Conservation (phyloP, 2,888 invertebrate genomes). For the Melolontha melolontha region DNA sequence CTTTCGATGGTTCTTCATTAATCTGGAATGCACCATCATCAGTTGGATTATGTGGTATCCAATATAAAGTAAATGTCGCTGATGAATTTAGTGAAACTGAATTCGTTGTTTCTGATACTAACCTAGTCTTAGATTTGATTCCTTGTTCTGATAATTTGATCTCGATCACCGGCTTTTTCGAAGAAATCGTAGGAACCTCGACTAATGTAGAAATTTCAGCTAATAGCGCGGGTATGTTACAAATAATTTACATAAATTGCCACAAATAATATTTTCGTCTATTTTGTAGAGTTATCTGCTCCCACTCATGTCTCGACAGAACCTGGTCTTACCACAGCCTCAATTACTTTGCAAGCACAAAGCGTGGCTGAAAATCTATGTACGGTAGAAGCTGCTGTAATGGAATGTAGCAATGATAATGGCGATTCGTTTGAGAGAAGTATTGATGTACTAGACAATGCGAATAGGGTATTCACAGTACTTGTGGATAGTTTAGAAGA, state of each 20-base stretch:
- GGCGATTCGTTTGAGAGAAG: background rate
- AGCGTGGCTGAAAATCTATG: slow-evolving; percentile 14
- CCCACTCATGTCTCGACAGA: slow-evolving; percentile 20
- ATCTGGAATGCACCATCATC: slow-evolving; percentile 29
- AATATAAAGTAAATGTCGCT: slow-evolving; percentile 12
- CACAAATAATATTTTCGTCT: background rate
- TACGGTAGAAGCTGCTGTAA: slow-evolving; percentile 10
- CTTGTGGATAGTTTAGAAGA: slow-evolving; percentile 14
- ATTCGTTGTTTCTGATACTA: background rate
- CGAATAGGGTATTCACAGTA: slow-evolving; percentile 15
- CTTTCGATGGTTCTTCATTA: slow-evolving; percentile 1
- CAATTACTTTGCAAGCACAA: slow-evolving; percentile 30
- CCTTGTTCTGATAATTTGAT: slow-evolving; percentile 25
- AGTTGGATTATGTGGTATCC: slow-evolving; percentile 16
- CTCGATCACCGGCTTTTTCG: slow-evolving; percentile 11
- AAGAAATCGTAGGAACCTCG: background rate
- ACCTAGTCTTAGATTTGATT: slow-evolving; percentile 6
- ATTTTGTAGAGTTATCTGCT: slow-evolving; percentile 4
- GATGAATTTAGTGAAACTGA: background rate
- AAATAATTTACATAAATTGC: background rate
- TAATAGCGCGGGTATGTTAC: slow-evolving; percentile 6
- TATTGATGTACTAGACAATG: slow-evolving; percentile 12
- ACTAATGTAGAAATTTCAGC: background rate
- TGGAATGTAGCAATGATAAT: slow-evolving; percentile 22
- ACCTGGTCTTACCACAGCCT: slow-evolving; percentile 22